Conservation (phyloP, 2,888 invertebrate species). For the Biston stratarius region DNA sequence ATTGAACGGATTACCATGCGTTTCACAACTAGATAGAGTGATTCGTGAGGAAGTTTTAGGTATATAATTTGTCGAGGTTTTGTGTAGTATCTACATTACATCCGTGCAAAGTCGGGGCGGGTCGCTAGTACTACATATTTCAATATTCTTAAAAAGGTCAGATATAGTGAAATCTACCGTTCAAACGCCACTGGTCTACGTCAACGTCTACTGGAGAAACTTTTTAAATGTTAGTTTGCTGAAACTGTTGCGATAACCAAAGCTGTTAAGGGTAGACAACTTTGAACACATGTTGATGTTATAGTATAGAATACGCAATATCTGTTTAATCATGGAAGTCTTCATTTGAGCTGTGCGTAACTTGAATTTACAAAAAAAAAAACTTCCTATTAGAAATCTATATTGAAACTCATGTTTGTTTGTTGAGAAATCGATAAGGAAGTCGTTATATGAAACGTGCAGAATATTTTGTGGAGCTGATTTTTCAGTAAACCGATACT, state of each 20-base stretch:
- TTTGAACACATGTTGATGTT: constrained; percentile 24
- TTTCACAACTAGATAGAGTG: too few relatives aligned
- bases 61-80: too few relatives aligned
- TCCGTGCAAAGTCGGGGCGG: too few relatives aligned
- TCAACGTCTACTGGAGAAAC: constrained; percentile 2
- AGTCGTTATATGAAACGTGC: background rate
- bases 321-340: background rate
- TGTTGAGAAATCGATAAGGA: background rate
- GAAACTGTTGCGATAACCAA: constrained; percentile 51
- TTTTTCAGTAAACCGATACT: constrained; percentile 16
- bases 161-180: constrained; percentile 26
- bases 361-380: background rate
- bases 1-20: too few relatives aligned
- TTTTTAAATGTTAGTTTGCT: constrained; percentile 57
- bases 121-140: too few relatives aligned
- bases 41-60: too few relatives aligned
- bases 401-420: background rate
- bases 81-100: too few relatives aligned
- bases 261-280: constrained; percentile 37
- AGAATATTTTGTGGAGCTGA: background rate
- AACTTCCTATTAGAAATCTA: too few relatives aligned
- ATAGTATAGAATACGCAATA: background rate
- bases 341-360: background rate
- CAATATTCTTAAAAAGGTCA: too few relatives aligned
- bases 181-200: background rate